Evolutionary conservation across 1,140 invertebrate species (phyloP), one percentile per base, ranked within the genome.

Genomic region (Zaprionus inermis): DNA sequence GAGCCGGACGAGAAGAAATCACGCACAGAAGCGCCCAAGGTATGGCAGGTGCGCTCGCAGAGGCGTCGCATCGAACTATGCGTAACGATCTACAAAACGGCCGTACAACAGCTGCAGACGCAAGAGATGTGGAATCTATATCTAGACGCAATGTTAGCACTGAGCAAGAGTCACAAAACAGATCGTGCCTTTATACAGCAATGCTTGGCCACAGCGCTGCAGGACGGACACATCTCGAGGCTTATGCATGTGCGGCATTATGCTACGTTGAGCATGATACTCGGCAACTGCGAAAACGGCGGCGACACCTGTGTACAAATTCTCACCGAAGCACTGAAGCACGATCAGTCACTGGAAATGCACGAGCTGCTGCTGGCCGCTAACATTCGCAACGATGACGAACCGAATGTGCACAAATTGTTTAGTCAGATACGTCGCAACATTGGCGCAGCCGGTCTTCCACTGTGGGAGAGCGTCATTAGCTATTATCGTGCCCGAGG

Each of bases 241-340:
- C 51, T 90, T 20, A 88, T 92, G 89, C 61, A 74, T 24, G 72
- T 78, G 0, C 73, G 76, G 5, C 85, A 92, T 55, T 92, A 92
- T 61, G 65, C 75, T 10, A 67, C 70, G 1, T 52, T 82, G 14
- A 67, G 82, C 7, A 76, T 79, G 56, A 78, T 92, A 54, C 63
- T 92, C n/a, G 58, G 79, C 16, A 70, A 67, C 54, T 74, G 65
- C 1, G 68, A 79, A 0, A 72, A 56, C 55, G 85, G 79, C 2
- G 59, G 59, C 3, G 72, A 76, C 7, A 69, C 71, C 0, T 75
- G 75, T 1, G 77, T 85, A 1, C 60, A 67, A n/a, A 76, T 91
- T 14, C 67, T 92, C 1, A 79, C 52, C 2, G 85, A 92, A 58
- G 85, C 82, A 11, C 41, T 81, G 11, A 75, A 80, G 46, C 57